Percentiles rank a stretch among this genome's conserved stretches.
phyloP scores from a whole-genome alignment of 2,888 invertebrate genomes.

The Sinotaia quadrata region DNA sequence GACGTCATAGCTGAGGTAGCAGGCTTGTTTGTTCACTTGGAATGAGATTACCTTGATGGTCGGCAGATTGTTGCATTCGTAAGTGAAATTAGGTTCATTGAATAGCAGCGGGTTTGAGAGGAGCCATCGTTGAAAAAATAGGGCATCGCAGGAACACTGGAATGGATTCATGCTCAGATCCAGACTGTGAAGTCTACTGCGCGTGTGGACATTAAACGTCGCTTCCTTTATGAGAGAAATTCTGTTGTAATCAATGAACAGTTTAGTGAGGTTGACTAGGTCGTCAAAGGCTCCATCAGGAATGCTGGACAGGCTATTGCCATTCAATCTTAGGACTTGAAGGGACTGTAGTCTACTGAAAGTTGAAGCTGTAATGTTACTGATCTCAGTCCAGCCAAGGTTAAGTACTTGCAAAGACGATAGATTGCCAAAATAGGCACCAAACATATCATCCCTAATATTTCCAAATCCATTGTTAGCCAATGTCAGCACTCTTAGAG shows the following conservation, averaged over 20 bases:
- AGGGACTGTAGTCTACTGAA: slow-evolving; percentile 5
- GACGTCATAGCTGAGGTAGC: slow-evolving; percentile 18
- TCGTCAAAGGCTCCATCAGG: slow-evolving; percentile 23
- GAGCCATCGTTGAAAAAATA: slow-evolving; percentile 42
- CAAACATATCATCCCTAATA: slow-evolving; percentile 2
- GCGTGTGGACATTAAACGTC: slow-evolving; percentile 27
- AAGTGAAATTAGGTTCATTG: not conserved
- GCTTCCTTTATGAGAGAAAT: slow-evolving; percentile 28
- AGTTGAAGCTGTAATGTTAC: not conserved
- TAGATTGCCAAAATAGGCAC: not conserved
- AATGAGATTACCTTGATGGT: not conserved
- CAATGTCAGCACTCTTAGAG: no score
- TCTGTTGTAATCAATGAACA: slow-evolving; percentile 28
- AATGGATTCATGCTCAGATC: slow-evolving; percentile 77
- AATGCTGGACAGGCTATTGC: slow-evolving; percentile 24
- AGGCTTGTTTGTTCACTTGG: slow-evolving; percentile 19
- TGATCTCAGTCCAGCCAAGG: slow-evolving; percentile 10
- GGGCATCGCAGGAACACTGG: slow-evolving; percentile 76
- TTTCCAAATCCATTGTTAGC: no score
- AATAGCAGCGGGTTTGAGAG: not conserved
- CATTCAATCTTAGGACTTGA: slow-evolving; percentile 15
- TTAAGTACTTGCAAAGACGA: slow-evolving; percentile 20
- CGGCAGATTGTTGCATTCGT: slow-evolving; percentile 16
- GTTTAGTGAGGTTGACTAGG: not conserved
- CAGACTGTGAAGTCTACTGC: slow-evolving; percentile 67